These are phyloP conservation scores for Coptodon bakossiorum DNA, from an alignment of 2,113 vertebrate genomes.

Conservation along the genomic window DNA sequence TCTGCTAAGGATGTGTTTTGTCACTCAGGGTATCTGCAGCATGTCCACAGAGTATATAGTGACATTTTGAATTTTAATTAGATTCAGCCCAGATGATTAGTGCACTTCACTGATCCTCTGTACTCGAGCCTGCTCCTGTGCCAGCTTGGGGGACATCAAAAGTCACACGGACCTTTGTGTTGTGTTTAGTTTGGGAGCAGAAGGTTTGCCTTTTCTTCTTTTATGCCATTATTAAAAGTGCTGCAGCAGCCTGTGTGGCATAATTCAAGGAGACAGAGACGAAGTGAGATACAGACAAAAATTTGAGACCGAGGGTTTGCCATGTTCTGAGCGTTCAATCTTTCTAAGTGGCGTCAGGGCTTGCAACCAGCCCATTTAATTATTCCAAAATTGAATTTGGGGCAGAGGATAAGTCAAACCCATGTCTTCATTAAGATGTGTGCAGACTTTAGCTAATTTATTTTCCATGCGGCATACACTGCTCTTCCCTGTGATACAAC, in stretches of 20 bases:
- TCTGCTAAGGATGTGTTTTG: neutral
- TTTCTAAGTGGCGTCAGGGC: slow-evolving; percentile 15
- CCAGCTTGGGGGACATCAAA: neutral
- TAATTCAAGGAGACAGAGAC: slow-evolving; percentile 9
- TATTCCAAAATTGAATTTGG: slow-evolving; percentile 48
- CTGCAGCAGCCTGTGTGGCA: neutral
- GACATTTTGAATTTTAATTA: slow-evolving; percentile 59
- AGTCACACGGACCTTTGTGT: neutral
- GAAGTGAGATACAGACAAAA: slow-evolving; percentile 3
- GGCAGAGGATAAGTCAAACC: slow-evolving; percentile 20
- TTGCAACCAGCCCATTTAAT: slow-evolving; percentile 44
- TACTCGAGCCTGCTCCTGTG: neutral
- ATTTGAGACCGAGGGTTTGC: slow-evolving; percentile 3
- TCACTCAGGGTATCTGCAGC: neutral
- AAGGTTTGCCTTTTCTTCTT: slow-evolving; percentile 9
- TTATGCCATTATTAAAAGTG: slow-evolving; percentile 21
- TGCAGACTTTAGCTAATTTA: slow-evolving; percentile 25
- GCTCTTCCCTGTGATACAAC: neutral
- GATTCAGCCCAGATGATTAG: slow-evolving; percentile 40
- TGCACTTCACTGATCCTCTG: neutral
- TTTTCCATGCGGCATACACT: slow-evolving; percentile 8
- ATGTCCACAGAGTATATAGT: neutral
- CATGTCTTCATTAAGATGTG: slow-evolving; percentile 43
- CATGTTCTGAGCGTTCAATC: slow-evolving; percentile 18
- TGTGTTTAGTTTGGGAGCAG: neutral